Evolutionary conservation across 2,797 vertebrate genomes (phyloP).

Genomic region (Cyclopterus lumpus): DNA sequence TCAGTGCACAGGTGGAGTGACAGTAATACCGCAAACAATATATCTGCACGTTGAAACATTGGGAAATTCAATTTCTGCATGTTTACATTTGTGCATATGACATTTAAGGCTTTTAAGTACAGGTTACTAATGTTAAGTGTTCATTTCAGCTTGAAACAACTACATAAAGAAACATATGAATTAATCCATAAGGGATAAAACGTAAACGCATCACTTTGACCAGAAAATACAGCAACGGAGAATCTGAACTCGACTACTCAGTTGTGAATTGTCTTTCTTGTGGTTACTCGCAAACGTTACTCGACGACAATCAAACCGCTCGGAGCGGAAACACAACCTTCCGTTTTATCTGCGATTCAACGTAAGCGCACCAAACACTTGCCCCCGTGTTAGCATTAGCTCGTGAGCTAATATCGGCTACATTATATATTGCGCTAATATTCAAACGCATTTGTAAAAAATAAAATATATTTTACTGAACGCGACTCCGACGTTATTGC

Average conservation of each 20-base stretch:
- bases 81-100: not conserved
- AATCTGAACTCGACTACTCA: not conserved
- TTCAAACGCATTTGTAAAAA: not conserved
- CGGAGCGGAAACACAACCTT: not conserved
- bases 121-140: not conserved
- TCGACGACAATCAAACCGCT: no score
- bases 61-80: not conserved
- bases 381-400: slow-evolving; percentile 11
- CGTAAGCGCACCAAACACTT: not conserved
- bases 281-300: no score
- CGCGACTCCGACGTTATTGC: accelerated
- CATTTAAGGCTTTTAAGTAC: not conserved
- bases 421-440: not conserved
- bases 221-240: accelerated
- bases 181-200: not conserved
- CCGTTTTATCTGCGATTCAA: no score
- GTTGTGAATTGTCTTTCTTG: not conserved
- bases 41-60: not conserved
- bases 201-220: not conserved
- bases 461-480: accelerated
- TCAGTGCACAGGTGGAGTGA: not conserved
- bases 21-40: no score
- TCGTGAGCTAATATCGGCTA: not conserved
- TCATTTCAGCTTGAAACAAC: not conserved
- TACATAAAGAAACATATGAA: not conserved